Percentiles rank a stretch among this genome's conserved stretches.
Conservation (phyloP, 1,140 invertebrate genomes). For the Eumaeus atala region DNA sequence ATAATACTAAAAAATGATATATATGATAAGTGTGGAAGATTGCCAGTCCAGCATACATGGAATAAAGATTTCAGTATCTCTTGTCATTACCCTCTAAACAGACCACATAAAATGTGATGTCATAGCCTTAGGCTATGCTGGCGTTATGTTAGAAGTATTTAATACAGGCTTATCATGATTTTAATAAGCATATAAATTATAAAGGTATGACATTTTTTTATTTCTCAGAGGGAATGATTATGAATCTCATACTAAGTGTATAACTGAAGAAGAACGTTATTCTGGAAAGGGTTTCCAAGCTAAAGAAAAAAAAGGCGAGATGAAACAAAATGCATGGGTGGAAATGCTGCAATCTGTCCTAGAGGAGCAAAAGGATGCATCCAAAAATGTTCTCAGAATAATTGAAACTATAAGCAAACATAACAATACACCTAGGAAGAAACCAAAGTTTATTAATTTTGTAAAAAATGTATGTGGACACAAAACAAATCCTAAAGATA, state of each 20-base stretch:
- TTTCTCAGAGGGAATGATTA: conserved; percentile 85
- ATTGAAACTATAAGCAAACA: conserved; percentile 83
- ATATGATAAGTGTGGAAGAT: no score
- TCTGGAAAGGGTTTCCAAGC: conserved; percentile 87
- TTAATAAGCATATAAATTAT: no score
- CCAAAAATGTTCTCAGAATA: conserved; percentile 76
- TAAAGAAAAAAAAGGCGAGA: conserved; percentile 91
- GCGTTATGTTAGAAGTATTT: no score
- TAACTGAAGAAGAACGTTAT: conserved; percentile 93
- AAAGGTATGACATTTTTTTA: neutral
- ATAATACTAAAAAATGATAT: no score
- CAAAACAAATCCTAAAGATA: conserved; percentile 73
- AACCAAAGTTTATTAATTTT: conserved; percentile 90
- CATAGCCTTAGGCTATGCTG: no score
- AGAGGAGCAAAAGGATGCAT: conserved; percentile 75
- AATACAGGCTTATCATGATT: no score
- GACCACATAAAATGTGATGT: no score
- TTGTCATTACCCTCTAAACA: no score
- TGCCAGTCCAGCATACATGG: no score
- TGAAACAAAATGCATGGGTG: conserved; percentile 92
- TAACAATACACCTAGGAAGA: conserved; percentile 94
- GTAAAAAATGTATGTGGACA: conserved; percentile 78
- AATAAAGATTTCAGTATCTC: no score
- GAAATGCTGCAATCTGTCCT: conserved; percentile 86
- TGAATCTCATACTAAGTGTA: conserved; percentile 90